Percentiles rank a stretch among this genome's conserved stretches.
Evolutionary conservation across 2,888 invertebrate species (phyloP).

Genomic region (Tigriopus californicus): DNA sequence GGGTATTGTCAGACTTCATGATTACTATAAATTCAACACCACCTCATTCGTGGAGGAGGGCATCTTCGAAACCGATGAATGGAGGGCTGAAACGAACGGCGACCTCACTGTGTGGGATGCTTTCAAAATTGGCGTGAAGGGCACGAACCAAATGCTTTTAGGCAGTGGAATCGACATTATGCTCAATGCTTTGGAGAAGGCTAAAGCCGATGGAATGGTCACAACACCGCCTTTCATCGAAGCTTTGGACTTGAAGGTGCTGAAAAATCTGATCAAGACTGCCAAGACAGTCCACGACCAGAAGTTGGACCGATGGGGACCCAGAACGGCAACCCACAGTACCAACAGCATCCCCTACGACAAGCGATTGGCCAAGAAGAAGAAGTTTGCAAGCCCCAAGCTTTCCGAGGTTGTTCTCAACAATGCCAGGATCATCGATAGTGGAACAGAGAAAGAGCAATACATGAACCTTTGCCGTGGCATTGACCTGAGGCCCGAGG

Average conservation of each 20-base stretch:
- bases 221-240: conserved; percentile 10
- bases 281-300: conserved; percentile 16
- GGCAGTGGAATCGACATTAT: conserved; percentile 14
- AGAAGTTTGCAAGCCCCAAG: conserved; percentile 5
- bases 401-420: neutral
- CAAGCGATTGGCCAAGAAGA: conserved; percentile 11
- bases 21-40: conserved; percentile 14
- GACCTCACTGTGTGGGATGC: conserved; percentile 14
- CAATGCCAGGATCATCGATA: neutral
- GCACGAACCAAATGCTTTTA: conserved; percentile 10
- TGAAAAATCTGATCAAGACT: conserved; percentile 12
- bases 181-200: conserved; percentile 7
- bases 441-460: conserved; percentile 1
- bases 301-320: conserved; percentile 14
- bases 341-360: conserved; percentile 6
- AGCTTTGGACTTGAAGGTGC: neutral
- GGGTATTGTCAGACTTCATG: conserved; percentile 10
- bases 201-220: conserved; percentile 12
- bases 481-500: neutral
- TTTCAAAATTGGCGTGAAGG: conserved; percentile 16
- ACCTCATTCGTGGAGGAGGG: conserved; percentile 11
- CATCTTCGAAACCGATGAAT: neutral
- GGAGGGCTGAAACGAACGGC: conserved; percentile 7
- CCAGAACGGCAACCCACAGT: neutral
- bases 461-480: conserved; percentile 9